Base-by-base conservation (phyloP, 2,888 invertebrate genomes). In the Steromphala cineraria region DNA sequence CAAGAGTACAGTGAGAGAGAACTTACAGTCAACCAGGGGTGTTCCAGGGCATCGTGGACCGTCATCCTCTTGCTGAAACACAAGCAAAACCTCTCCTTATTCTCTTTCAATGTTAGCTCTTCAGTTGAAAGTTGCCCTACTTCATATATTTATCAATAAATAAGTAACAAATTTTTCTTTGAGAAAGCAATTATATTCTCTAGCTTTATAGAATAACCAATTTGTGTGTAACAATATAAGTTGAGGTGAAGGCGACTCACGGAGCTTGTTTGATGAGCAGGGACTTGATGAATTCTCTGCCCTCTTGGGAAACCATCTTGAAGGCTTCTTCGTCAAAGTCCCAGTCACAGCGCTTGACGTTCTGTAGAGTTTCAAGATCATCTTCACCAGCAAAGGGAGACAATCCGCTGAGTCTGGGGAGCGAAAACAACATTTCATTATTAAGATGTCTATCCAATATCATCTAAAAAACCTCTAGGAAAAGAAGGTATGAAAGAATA, bases 361-460 rank as follows among this genome's bases (percentile, higher is more conserved):
- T 99, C 94, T 98, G 98, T 86, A 99, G 94, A 0, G 99, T 99
- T 90, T 99, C 99, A 80, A 99, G 96, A 94, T 99, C 99, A 93
- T 98, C 98, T 94, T 99, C 98, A 67, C 99, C 99, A 83, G 99
- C 98, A 94, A 99, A 99, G 88, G 99, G 99, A 79, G 99, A 99
- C 75, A 99, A 95, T 76, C 99, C 99, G 91, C 98, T 98, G 86
- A 99, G 94, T 75, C 98, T 98, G 85, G 24, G 24, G 21, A 52
- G 10, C 13, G 40, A 2, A 19, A 5, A 74, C 19, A 10, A 56
- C 24, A 56, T 10, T n/a, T 19, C 7, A 1, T 24, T 56, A 24
- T 36, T 36, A 4, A 40, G 19, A 36, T n/a, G 1, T 3, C 5
- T 36, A 2, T 2, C n/a, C 1, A 71, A 36, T 71, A 36, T 36